A percentile compares a stretch with the other conserved stretches of the same genome.
These are phyloP conservation scores for Columba guinea DNA, from an alignment of 2,797 vertebrate species.

Conservation along the genomic window DNA sequence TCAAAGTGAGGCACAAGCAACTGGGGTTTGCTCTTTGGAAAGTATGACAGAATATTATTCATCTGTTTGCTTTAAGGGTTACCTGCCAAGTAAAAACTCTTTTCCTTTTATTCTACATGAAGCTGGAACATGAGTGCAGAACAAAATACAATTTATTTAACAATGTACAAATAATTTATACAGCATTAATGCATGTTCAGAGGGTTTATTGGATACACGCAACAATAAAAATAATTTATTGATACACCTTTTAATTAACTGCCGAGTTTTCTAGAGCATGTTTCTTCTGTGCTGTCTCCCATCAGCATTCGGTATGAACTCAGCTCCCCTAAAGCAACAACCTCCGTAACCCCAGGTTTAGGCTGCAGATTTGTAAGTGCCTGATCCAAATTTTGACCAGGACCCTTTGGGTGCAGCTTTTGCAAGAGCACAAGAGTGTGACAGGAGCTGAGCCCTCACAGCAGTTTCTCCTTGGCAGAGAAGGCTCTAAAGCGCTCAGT, in stretches of 20 bases:
- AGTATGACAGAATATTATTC: conserved; percentile 66
- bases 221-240: not conserved
- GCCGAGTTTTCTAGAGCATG: not conserved
- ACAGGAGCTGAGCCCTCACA: not conserved
- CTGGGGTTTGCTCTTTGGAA: conserved; percentile 63
- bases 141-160: not conserved
- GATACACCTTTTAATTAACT: not conserved
- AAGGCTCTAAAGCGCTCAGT: not conserved
- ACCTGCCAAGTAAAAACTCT: conserved; percentile 48
- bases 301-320: not conserved
- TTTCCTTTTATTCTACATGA: conserved; percentile 16
- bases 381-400: not conserved
- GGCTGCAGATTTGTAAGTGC: not conserved
- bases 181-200: not conserved
- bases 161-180: conserved; percentile 4
- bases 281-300: not conserved
- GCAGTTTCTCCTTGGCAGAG: not conserved
- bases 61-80: conserved; percentile 72
- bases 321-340: not conserved
- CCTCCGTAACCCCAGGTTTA: not conserved
- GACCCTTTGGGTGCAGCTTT: not conserved
- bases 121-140: not conserved
- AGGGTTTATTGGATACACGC: not conserved
- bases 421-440: not conserved
- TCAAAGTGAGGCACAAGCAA: conserved; percentile 32